These are phyloP conservation scores for Pleuronectes platessa DNA, from an alignment of 2,113 vertebrate genomes.

Conservation along the genomic window DNA sequence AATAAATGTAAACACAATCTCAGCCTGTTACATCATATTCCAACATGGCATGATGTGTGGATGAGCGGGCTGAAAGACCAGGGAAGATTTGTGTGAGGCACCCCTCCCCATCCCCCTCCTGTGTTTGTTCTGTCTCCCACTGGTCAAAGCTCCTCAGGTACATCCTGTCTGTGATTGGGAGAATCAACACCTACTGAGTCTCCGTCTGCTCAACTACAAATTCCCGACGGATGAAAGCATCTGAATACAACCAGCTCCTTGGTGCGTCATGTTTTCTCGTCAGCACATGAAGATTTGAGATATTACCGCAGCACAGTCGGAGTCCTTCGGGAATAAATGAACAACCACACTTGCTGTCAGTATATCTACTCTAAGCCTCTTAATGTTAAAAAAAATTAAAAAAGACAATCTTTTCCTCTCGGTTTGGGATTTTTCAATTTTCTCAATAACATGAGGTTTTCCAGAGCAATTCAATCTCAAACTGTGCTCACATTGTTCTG, in stretches of 20 bases:
- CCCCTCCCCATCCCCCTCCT: slow-evolving; percentile 1
- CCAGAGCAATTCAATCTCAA: background rate
- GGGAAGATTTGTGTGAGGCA: background rate
- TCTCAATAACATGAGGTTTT: background rate
- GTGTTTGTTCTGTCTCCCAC: slow-evolving; percentile 50
- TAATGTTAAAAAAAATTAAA: background rate
- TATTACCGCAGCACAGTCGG: background rate
- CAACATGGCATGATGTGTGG: background rate
- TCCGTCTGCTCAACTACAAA: slow-evolving; percentile 46
- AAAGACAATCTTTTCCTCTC: background rate
- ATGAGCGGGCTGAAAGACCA: background rate
- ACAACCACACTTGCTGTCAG: background rate
- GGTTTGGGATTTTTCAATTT: background rate
- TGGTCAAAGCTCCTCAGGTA: slow-evolving; percentile 51
- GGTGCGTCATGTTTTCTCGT: slow-evolving; percentile 5
- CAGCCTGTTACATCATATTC: background rate
- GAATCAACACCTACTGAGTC: slow-evolving; percentile 40
- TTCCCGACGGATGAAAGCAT: slow-evolving; percentile 25
- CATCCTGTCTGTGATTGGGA: slow-evolving; percentile 48
- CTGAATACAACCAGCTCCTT: slow-evolving; percentile 12
- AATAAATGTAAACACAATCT: background rate
- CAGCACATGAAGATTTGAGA: background rate
- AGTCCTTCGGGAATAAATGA: background rate
- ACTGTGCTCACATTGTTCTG: background rate
- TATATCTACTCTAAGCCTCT: background rate